Evolutionary conservation across 2,888 invertebrate genomes (phyloP).

Genomic region (Mythimna impura): DNA sequence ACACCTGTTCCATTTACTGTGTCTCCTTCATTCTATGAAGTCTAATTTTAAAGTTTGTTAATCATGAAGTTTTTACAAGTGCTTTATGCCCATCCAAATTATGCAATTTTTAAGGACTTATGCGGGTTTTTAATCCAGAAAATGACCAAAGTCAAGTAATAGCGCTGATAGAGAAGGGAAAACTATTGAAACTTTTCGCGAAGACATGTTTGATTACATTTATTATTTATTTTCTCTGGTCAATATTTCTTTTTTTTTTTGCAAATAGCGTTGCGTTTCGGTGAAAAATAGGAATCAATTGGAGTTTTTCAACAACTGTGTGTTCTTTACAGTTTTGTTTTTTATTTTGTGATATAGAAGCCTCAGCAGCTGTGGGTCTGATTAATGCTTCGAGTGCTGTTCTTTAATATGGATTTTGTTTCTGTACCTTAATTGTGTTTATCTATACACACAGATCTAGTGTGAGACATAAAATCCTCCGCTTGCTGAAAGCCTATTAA

Average conservation of each 20-base stretch:
- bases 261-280: neutral
- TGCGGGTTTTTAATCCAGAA: conserved; percentile 16
- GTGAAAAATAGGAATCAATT: neutral
- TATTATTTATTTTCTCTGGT: neutral
- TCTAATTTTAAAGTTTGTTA: neutral
- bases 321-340: neutral
- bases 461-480: neutral
- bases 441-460: neutral
- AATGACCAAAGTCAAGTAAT: neutral
- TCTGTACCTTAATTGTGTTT: neutral
- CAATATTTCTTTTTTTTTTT: neutral
- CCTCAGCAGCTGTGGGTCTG: neutral
- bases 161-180: neutral
- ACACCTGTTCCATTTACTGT: neutral
- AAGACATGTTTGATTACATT: neutral
- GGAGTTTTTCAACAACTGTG: neutral
- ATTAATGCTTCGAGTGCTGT: neutral
- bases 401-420: neutral
- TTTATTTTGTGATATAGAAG: neutral
- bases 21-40: neutral
- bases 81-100: conserved; percentile 16
- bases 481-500: too few species aligned
- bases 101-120: conserved; percentile 18
- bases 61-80: neutral
- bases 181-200: neutral